Base-by-base conservation (phyloP, 2,888 invertebrate species). In the Stenotaenia linearis region DNA sequence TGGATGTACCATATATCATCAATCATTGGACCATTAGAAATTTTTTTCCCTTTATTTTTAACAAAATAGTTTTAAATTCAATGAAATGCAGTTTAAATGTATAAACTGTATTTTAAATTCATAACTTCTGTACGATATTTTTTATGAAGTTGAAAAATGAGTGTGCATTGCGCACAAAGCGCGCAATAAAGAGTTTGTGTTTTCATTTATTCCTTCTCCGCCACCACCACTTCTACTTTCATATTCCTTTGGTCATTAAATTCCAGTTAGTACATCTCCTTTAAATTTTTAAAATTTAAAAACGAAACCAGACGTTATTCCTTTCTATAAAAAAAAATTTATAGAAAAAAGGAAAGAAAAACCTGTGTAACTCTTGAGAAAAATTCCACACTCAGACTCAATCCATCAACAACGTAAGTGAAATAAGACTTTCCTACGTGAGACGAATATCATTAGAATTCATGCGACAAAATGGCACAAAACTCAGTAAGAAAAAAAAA, bases 361-460 rank as follows among this genome's bases (percentile, higher is more conserved):
- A 23, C 69, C 28, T 23, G 69, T 69, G 69, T 23, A 69, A 69
- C 69, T 69, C 69, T 69, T 28, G 69, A 69, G 69, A 69, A 69
- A 69, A 69, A 69, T 69, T 28, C 69, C 69, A 69, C 69, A 69
- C 45, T 45, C 69, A 69, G 69, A 69, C 69, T 69, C 69, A 69
- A 69, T 69, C 69, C 69, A 69, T 69, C 69, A 69, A 69, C 69
- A 69, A 69, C 69, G 25, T 69, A 69, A 69, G 69, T 69, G 69
- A 69, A 69, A 69, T 69, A 69, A 69, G 69, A 69, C 69, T 69
- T 69, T 69, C 4, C 69, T 69, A 28, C 69, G 69, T 69, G 69
- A 69, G 69, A 69, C 69, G 69, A 69, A 69, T 69, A 69, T 69
- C 69, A 69, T 69, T 69, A 28, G 69, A 25, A 69, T 69, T 69